Base-by-base conservation (phyloP, 1,140 invertebrate genomes). In the Teleogryllus occipitalis region DNA sequence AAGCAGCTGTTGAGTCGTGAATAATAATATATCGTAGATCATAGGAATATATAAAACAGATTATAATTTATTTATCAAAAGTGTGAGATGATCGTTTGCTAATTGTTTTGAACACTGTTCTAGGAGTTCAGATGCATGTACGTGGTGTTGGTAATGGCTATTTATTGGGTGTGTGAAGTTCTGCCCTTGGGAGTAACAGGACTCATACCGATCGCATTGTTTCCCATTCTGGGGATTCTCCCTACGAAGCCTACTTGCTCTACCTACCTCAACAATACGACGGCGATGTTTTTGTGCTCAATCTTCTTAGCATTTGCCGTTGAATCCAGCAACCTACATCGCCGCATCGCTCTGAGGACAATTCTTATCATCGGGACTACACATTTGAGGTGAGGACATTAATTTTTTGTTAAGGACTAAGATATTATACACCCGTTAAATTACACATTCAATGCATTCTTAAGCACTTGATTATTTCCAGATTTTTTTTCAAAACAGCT, bases 231-330 rank as follows among this genome's bases (percentile, higher is more conserved):
- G 14, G 74, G 74, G 10, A 75, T 75, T 21, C 21, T 75, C 12
- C 12, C 8, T 8, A 75, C 74, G 74, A 10, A 18, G 74, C 14
- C 8, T 7, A 75, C 74, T 12, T 75, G 74, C 74, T 15, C 8
- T 12, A 10, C n/a, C 14, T 75, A 75, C 74, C 8, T 75, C 4
- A 21, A 21, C n/a, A 21, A 75, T n/a, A 18, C 74, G 12, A 75
- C 12, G 12, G 21, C 21, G 74, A 75, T 75, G 74, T 75, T 75
- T 21, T 12, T 75, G 14, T 12, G 14, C 2, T 10, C 87, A 81
- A 81, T 93, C 47, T 87, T 92, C 6, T 88, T 93, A 47, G 92
- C 92, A 7, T 86, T 91, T 8, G 90, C 89, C 0, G 89, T 93
- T 21, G 91, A 93, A 82, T 87, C 90, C 76, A 89, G 89, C 47